A percentile compares a stretch with the other conserved stretches of the same genome.
These are phyloP conservation scores for Rotaria sp. DNA, from an alignment of 2,888 invertebrate genomes.

Conservation along the genomic window DNA sequence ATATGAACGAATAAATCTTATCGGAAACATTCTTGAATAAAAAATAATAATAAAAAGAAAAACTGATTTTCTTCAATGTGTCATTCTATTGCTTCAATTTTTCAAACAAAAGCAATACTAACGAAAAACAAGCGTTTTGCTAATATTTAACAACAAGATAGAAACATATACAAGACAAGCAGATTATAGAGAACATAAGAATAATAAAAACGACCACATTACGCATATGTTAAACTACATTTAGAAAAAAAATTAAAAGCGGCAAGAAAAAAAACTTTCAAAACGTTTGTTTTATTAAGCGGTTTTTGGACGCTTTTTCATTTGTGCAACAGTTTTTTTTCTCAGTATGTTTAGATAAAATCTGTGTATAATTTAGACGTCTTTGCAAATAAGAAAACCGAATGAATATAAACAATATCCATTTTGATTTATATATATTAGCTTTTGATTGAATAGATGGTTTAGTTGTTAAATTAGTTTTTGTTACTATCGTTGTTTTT, in stretches of 20 bases:
- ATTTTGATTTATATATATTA: background rate
- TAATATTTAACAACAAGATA: background rate
- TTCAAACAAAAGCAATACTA: background rate
- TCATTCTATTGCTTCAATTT: background rate
- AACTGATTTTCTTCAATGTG: background rate
- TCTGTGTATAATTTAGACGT: no score
- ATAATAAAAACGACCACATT: background rate
- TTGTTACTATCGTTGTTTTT: background rate
- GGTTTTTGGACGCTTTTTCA: background rate
- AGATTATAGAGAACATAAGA: background rate
- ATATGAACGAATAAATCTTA: background rate
- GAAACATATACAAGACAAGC: background rate
- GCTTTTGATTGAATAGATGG: background rate
- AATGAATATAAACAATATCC: no score
- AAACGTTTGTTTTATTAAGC: background rate
- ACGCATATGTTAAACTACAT: background rate
- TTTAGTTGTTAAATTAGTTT: background rate
- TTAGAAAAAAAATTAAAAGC: background rate
- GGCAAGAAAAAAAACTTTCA: background rate
- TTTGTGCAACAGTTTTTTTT: background rate
- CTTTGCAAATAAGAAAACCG: no score
- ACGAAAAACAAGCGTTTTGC: background rate
- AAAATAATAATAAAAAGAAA: background rate
- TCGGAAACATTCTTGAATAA: background rate
- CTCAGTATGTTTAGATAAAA: background rate